Evolutionary conservation across 2,888 invertebrate genomes (phyloP), one percentile per base, ranked within the genome.

Genomic region (Drosophila nr. fundita): DNA sequence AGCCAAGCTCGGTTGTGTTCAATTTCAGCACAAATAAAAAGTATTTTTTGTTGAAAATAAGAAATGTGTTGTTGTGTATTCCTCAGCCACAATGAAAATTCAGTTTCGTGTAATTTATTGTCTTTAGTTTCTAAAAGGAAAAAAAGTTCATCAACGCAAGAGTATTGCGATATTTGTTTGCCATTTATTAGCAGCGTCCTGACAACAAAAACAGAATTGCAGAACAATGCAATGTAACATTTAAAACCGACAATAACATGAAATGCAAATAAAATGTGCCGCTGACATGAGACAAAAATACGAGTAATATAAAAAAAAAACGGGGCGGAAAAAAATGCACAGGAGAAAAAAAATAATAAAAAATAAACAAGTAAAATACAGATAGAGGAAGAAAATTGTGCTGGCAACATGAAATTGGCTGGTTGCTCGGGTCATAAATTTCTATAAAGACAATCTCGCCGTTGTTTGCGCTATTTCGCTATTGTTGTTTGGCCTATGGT

Each of bases 391-490:
- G 50, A 58, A 57, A 57, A 45, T 71, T 54, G 50, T 48, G 68
- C 73, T 72, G 81, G 73, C 69, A 79, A 85, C 83, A 86, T 78
- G 75, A 81, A 88, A 86, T 88, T 85, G 89, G 89, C 87, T 84
- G 83, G 77, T 75, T 79, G 77, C 58, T 74, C 73, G 74, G 77
- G 73, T 60, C 87, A 83, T 85, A 85, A 88, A 85, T 85, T 86
- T 79, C 73, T 69, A 70, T 83, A 80, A 74, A 82, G 76, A 68
- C 76, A 80, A 68, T 72, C 72, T 63, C 68, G 68, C 66, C 64
- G 75, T 78, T 79, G 79, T 78, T 77, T 71, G 57, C 64, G 78
- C 53, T 63, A 65, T 68, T 70, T 52, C 38, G 67, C 62, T 58
- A 58, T 64, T 40, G 55, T 38, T 30, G 53, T 54, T 54, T 54